Percentiles rank a stretch among this genome's conserved stretches.
These are phyloP conservation scores for Lophotis ruficrista DNA, from an alignment of 2,113 vertebrate genomes.

Conservation along the genomic window DNA sequence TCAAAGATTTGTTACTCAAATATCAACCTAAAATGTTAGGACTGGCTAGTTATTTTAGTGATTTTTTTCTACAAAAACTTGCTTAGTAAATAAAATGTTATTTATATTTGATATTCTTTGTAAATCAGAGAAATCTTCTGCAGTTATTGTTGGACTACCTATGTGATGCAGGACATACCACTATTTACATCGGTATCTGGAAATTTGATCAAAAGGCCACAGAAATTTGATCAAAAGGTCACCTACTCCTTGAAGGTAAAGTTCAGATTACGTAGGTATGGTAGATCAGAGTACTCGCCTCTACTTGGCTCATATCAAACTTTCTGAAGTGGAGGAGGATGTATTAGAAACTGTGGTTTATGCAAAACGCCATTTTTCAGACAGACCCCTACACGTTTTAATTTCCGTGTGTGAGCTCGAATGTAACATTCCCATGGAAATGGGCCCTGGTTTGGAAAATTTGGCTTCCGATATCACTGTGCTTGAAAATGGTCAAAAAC, in stretches of 20 bases:
- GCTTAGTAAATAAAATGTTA: neutral
- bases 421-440: neutral
- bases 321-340: neutral
- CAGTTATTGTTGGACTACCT: neutral
- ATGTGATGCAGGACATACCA: neutral
- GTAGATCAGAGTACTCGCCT: neutral
- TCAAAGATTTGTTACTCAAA: neutral
- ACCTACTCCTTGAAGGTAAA: neutral
- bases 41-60: neutral
- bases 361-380: neutral
- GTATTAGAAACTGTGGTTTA: neutral
- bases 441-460: neutral
- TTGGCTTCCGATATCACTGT: neutral
- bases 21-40: neutral
- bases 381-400: neutral
- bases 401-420: neutral
- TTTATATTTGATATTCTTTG: neutral
- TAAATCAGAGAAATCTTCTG: neutral
- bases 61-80: neutral
- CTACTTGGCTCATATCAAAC: neutral
- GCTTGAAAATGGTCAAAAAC: neutral
- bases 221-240: neutral
- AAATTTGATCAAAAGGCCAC: neutral
- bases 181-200: neutral
- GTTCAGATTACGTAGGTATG: neutral